These are phyloP conservation scores for Brachyhypopomus occidentalis DNA, from an alignment of 2,113 vertebrate species.

Conservation along the genomic window DNA sequence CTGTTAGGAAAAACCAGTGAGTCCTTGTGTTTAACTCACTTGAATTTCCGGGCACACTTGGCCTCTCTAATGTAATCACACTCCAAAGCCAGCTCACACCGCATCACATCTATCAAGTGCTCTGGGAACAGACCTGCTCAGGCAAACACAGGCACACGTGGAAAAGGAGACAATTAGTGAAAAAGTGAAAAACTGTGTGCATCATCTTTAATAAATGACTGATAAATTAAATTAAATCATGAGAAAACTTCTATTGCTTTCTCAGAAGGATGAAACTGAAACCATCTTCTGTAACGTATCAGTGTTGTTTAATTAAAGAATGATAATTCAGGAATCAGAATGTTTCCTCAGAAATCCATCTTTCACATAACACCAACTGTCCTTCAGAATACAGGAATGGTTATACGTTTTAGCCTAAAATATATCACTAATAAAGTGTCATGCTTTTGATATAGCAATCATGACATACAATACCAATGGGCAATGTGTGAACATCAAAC, in stretches of 20 bases:
- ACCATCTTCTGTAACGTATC: too few relatives aligned
- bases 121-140: constrained; percentile 91
- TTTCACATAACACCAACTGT: too few relatives aligned
- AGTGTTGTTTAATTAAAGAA: too few relatives aligned
- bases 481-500: not conserved
- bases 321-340: too few relatives aligned
- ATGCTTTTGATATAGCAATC: not conserved
- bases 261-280: too few relatives aligned
- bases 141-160: not conserved
- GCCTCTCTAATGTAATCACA: constrained; percentile 96
- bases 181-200: not conserved
- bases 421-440: not conserved
- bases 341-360: too few relatives aligned
- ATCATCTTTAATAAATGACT: too few relatives aligned
- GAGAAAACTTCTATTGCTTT: too few relatives aligned
- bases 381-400: not conserved
- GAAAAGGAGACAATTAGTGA: not conserved
- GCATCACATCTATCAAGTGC: constrained; percentile 92
- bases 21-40: constrained; percentile 67
- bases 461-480: not conserved
- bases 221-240: too few relatives aligned
- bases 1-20: not conserved
- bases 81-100: constrained; percentile 88
- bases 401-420: too few relatives aligned
- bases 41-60: constrained; percentile 88